Evolutionary conservation across 2,797 vertebrate genomes (phyloP).

Genomic region (Tauraco hartlaubi): DNA sequence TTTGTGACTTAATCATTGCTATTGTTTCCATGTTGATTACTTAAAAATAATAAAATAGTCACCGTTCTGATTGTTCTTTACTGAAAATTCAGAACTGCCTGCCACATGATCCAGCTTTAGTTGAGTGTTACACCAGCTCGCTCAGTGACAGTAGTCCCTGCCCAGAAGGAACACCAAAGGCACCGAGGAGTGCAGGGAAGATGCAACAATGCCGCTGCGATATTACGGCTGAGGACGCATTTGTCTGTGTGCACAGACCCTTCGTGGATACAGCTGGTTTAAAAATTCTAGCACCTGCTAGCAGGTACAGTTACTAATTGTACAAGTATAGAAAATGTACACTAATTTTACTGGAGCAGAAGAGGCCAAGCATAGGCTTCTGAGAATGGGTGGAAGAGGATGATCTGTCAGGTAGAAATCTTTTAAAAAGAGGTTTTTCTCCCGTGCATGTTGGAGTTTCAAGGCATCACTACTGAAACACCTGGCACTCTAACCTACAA

Average conservation of each 20-base stretch:
- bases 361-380: neutral
- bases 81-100: neutral
- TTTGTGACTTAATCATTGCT: conserved; percentile 8
- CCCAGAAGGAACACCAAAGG: neutral
- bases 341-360: neutral
- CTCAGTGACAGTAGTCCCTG: neutral
- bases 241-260: neutral
- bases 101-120: neutral
- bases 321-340: neutral
- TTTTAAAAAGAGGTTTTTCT: neutral
- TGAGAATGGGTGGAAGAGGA: neutral
- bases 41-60: conserved; percentile 46
- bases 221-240: fast-evolving
- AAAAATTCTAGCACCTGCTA: neutral
- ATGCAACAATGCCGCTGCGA: neutral
- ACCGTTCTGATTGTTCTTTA: neutral
- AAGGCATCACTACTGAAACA: neutral
- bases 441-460: neutral
- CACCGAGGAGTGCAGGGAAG: neutral
- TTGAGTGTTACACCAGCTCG: neutral
- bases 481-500: neutral
- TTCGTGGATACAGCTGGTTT: neutral
- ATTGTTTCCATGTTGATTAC: conserved; percentile 21
- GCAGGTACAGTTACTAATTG: neutral
- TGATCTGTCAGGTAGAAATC: neutral